These are phyloP conservation scores for Helicoverpa assulta DNA, from an alignment of 2,888 invertebrate species.

Conservation along the genomic window DNA sequence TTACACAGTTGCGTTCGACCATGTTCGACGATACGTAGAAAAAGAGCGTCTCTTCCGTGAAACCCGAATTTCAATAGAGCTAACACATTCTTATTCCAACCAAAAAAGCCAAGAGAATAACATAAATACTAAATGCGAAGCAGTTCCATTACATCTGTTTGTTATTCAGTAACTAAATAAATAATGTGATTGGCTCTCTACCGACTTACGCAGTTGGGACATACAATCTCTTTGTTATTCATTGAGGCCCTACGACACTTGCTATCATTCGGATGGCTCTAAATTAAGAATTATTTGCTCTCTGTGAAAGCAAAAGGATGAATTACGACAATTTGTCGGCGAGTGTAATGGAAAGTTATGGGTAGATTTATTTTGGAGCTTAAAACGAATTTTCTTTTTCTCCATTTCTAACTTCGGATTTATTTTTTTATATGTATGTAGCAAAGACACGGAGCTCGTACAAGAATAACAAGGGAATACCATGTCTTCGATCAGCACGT, in stretches of 20 bases:
- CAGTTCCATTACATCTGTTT: conserved; percentile 21
- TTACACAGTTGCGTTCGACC: neutral
- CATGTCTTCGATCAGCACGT: neutral
- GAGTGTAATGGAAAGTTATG: neutral
- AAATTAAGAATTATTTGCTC: conserved; percentile 26
- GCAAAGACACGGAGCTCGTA: too few species aligned
- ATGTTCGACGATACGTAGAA: neutral
- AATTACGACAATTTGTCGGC: conserved; percentile 2
- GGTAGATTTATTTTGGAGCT: neutral
- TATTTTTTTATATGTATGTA: too few species aligned
- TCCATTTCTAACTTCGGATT: too few species aligned
- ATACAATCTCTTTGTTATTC: conserved; percentile 45
- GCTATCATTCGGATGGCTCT: conserved; percentile 9
- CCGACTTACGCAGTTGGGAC: conserved; percentile 5
- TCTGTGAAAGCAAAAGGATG: neutral
- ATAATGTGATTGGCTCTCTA: conserved; percentile 35
- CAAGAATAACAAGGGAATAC: neutral
- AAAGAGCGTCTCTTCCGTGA: neutral
- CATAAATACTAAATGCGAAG: conserved; percentile 33
- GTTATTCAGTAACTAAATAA: conserved; percentile 39
- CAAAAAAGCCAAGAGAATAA: conserved; percentile 44
- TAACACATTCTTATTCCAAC: conserved; percentile 1
- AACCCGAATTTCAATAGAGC: conserved; percentile 9
- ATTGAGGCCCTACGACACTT: conserved; percentile 30
- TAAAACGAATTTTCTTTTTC: too few species aligned